Percentiles rank a stretch among this genome's conserved stretches.
phyloP scores from a whole-genome alignment of 2,113 vertebrate genomes.

The Ceyx cyanopectus region DNA sequence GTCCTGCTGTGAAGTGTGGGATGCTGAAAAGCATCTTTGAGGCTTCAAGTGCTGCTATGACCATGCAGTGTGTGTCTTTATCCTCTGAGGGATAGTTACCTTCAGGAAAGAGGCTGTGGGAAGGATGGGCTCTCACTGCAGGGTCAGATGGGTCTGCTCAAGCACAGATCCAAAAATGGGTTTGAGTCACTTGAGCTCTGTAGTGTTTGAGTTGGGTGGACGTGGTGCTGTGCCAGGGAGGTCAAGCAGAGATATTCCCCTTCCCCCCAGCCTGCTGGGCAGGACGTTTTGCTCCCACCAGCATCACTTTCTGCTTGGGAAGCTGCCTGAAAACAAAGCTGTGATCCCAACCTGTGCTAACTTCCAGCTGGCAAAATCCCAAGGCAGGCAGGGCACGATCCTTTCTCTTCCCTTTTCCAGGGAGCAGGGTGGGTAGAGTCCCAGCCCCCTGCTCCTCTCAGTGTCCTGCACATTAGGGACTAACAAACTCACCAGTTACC shows the following conservation, averaged over 20 bases:
- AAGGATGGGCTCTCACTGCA: not conserved
- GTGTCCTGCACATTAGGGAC: not conserved
- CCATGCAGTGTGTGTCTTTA: not conserved
- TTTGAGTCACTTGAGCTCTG: not conserved
- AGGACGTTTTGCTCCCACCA: not conserved
- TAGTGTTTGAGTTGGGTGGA: not conserved
- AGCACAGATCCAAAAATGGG: not conserved
- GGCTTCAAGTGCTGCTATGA: not conserved
- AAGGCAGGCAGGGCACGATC: not conserved
- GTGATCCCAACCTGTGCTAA: not conserved
- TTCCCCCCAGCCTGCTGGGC: not conserved
- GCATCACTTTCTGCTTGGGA: not conserved
- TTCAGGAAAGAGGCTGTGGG: not conserved
- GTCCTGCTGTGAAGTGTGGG: not conserved
- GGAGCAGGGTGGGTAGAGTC: fast-evolving
- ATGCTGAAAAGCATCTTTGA: slow-evolving; percentile 13
- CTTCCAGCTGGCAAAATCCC: not conserved
- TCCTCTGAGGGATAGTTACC: not conserved
- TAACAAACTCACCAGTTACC: not conserved
- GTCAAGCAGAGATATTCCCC: not conserved
- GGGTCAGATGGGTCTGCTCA: not conserved
- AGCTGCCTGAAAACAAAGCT: not conserved
- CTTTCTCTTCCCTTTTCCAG: not conserved
- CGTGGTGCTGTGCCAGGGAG: not conserved
- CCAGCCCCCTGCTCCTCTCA: fast-evolving